Conservation (phyloP, 2,888 invertebrate species). For the Cremastinae sp. region DNA sequence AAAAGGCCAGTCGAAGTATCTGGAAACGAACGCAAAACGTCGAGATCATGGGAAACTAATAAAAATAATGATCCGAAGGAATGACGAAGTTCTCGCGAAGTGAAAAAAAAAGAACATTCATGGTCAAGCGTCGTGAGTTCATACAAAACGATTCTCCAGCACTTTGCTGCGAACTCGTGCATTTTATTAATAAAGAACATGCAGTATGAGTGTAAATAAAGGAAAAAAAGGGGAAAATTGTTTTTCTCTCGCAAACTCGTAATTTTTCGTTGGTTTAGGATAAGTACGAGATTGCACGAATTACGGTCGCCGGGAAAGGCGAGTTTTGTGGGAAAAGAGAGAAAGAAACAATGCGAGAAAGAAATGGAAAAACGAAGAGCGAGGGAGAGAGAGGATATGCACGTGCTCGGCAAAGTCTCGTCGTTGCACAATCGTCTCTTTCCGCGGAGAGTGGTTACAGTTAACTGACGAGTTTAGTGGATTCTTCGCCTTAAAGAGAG, state of each 20-base stretch:
- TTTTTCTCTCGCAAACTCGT: background rate
- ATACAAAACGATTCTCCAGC: slow-evolving; percentile 1
- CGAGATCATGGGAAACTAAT: slow-evolving; percentile 30
- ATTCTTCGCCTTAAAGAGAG: slow-evolving; percentile 39
- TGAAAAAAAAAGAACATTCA: slow-evolving; percentile 14
- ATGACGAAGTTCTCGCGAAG: slow-evolving; percentile 10
- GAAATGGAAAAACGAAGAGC: slow-evolving; percentile 42
- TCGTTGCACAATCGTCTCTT: slow-evolving; percentile 58
- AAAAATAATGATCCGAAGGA: slow-evolving; percentile 15
- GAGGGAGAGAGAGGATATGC: slow-evolving; percentile 17
- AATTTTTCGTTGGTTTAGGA: slow-evolving; percentile 16
- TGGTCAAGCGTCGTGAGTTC: slow-evolving; percentile 15
- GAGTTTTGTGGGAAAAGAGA: slow-evolving; percentile 29
- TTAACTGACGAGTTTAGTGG: slow-evolving; percentile 45
- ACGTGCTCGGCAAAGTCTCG: slow-evolving; percentile 50
- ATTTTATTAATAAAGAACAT: too few species aligned
- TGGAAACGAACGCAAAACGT: slow-evolving; percentile 2
- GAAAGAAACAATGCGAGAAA: slow-evolving; percentile 13
- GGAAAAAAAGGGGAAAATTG: too few species aligned
- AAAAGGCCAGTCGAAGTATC: background rate
- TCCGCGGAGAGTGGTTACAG: slow-evolving; percentile 53
- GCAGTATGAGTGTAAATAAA: too few species aligned
- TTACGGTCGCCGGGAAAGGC: slow-evolving; percentile 37
- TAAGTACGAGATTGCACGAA: slow-evolving; percentile 27
- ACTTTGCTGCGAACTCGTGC: background rate